Base-by-base conservation (phyloP, 2,888 invertebrate genomes). In the Diaphora mendica region DNA sequence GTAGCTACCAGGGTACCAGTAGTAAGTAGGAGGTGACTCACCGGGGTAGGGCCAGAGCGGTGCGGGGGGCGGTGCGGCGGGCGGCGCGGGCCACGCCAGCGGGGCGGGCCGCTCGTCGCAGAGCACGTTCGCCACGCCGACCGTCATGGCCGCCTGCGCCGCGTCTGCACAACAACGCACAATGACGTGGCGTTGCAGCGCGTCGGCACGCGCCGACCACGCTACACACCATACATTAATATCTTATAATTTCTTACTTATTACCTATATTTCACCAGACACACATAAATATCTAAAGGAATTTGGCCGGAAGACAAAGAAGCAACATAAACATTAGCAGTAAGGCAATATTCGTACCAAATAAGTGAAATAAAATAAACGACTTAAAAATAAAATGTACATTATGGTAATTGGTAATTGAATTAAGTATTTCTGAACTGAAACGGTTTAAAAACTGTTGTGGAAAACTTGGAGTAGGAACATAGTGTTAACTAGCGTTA, bases 11-110 rank as follows among this genome's bases (percentile, higher is more conserved):
- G 95, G 95, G 89, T 89, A 89, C 87, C 95, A 95, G 91, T 84
- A 87, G 83, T 82, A 65, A 66, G 81, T 76, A 87, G 92, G 92
- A 96, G 97, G 97, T 93, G 85, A 84, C 94, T 94, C 89, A 95
- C 95, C 96, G 96, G 98, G 97, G 96, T 98, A 98, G 95, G 98
- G 98, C 98, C 98, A 98, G 90, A 98, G 96, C 74, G 98, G 97
- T 72, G 97, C 97, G 89, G 97, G 96, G 89, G 97, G 96, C 85
- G 97, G 94, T 87, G 90, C 96, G 85, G 92, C 93, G 88, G 93
- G 95, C 88, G 92, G 96, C 82, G 96, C 96, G 86, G 93, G 96
- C 94, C 92, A 96, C 93, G 96, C 96, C 91, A 95, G 92, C 68
- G 95, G 96, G 89, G 96, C 96, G 94, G 96, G 91, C 89, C 97